Conservation (phyloP, 53 echinoderm and acorn worm genomes). For the Apostichopus leukothele region DNA sequence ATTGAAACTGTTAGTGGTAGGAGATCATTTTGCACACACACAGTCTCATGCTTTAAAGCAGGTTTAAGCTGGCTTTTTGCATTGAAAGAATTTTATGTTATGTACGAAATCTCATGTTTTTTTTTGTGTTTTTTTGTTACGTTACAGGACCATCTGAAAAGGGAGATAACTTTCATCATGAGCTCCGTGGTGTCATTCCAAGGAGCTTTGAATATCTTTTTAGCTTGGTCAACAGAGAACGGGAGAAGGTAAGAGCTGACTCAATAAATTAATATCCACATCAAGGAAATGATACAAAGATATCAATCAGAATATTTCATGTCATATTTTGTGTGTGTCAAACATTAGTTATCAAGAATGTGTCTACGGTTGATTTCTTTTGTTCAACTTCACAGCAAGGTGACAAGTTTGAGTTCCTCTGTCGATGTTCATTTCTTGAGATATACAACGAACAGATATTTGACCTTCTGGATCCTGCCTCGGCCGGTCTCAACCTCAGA, state of each 20-base stretch:
- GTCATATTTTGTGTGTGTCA: too few relatives aligned
- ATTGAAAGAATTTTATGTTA: too few relatives aligned
- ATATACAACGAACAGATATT: conserved; percentile 92
- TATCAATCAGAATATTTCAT: too few relatives aligned
- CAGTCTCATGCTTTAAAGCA: too few relatives aligned
- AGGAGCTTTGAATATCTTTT: conserved; percentile 97
- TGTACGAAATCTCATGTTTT: too few relatives aligned
- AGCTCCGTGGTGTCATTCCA: conserved; percentile 89
- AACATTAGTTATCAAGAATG: too few relatives aligned
- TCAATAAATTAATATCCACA: too few relatives aligned
- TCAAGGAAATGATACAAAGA: too few relatives aligned
- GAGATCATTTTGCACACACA: too few relatives aligned
- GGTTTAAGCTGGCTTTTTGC: too few relatives aligned
- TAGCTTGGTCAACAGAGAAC: conserved; percentile 82
- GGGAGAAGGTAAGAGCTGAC: conserved; percentile 68
- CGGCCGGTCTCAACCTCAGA: conserved; percentile 79
- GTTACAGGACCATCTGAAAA: conserved; percentile 76
- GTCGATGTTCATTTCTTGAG: conserved; percentile 91
- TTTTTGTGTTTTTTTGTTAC: too few relatives aligned
- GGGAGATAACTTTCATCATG: conserved; percentile 88
- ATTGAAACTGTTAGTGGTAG: background rate
- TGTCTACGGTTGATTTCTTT: background rate
- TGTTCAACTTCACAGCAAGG: conserved; percentile 71
- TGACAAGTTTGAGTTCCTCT: conserved; percentile 84
- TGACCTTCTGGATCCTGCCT: conserved; percentile 92